phyloP scores from a whole-genome alignment of 2,113 vertebrate genomes.

The Bubo scandiacus region DNA sequence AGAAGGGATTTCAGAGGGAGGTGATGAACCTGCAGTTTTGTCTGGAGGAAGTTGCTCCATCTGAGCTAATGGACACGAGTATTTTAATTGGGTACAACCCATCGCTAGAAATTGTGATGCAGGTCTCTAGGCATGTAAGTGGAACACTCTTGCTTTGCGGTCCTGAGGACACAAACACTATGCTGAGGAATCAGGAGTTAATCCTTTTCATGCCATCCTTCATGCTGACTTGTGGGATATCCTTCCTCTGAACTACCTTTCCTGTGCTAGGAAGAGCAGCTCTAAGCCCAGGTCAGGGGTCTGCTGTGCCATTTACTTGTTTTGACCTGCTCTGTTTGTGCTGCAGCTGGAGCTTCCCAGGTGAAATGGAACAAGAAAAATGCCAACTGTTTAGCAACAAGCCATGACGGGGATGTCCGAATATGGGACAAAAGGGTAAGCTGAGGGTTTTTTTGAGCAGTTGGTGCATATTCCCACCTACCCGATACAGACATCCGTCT shows the following conservation, averaged over 20 bases:
- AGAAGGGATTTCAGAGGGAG: background rate
- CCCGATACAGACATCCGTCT: background rate
- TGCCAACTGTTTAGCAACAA: slow-evolving; percentile 89
- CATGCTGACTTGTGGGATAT: background rate
- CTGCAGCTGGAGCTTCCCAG: slow-evolving; percentile 94
- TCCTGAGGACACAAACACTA: background rate
- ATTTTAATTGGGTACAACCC: background rate
- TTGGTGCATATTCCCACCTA: background rate
- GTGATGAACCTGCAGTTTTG: background rate
- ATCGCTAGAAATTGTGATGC: background rate
- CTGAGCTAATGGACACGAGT: background rate
- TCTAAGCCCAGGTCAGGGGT: background rate
- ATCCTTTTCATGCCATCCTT: background rate
- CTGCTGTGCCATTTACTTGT: background rate
- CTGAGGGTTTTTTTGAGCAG: background rate
- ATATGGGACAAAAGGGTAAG: slow-evolving; percentile 98
- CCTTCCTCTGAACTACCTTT: background rate
- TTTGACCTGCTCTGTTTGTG: slow-evolving; percentile 4
- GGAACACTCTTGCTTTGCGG: background rate
- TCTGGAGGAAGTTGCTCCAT: background rate
- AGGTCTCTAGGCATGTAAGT: background rate
- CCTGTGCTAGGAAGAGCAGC: background rate
- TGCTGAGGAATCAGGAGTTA: background rate
- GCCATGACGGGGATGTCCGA: slow-evolving; percentile 94
- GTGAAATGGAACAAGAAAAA: slow-evolving; percentile 98